Percentiles rank a stretch among this genome's conserved stretches.
These are phyloP conservation scores for Pseudomyrmex sp. DNA, from an alignment of 1,140 invertebrate genomes.

Conservation along the genomic window DNA sequence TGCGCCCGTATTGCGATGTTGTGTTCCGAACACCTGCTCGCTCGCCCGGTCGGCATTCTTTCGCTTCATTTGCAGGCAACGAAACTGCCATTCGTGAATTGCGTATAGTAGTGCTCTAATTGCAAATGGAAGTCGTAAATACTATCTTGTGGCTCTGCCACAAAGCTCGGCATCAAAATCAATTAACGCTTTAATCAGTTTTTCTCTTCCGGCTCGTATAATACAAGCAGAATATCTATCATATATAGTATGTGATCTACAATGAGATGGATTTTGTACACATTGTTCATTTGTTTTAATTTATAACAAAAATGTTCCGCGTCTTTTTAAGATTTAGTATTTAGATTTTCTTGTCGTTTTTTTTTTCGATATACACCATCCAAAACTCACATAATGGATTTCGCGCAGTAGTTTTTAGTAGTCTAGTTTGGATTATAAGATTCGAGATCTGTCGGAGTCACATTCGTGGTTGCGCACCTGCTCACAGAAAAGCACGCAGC, in stretches of 20 bases:
- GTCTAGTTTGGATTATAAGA: conserved; percentile 15
- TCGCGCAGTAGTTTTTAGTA: conserved; percentile 4
- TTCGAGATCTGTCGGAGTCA: neutral
- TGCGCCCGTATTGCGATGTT: conserved; percentile 60
- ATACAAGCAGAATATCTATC: neutral
- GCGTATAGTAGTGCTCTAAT: conserved; percentile 54
- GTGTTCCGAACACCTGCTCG: conserved; percentile 69
- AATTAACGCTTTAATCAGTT: conserved; percentile 48
- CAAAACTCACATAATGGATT: neutral
- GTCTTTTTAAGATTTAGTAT: neutral
- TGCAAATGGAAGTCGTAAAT: conserved; percentile 43
- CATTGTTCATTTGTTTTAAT: neutral
- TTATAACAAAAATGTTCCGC: neutral
- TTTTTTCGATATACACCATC: neutral
- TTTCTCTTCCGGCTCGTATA: neutral
- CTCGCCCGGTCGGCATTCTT: conserved; percentile 69
- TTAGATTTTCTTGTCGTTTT: neutral
- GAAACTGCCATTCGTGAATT: conserved; percentile 45
- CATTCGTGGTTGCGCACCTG: conserved; percentile 20
- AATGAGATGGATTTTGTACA: neutral
- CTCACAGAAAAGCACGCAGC: conserved; percentile 12
- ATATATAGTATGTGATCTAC: neutral
- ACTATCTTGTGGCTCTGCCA: neutral
- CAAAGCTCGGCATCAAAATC: conserved; percentile 16
- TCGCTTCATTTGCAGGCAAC: conserved; percentile 71